phyloP scores from a whole-genome alignment of 2,797 vertebrate genomes.

The Myiotriccus ornatus region DNA sequence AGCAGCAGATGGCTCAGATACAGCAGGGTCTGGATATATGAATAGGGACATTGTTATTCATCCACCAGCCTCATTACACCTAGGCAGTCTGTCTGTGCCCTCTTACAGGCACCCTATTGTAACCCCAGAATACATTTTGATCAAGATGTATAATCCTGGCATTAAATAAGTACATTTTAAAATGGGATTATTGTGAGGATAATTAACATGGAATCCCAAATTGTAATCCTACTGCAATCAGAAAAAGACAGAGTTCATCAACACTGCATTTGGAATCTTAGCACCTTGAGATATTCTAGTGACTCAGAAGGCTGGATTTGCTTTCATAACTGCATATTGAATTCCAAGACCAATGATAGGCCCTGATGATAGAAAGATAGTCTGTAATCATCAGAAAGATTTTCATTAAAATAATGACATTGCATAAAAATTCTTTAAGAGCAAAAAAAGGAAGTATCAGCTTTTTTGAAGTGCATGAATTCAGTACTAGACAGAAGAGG shows the following conservation, averaged over 20 bases:
- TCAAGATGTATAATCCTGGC: constrained; percentile 10
- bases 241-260: not conserved
- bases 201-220: not conserved
- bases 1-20: constrained; percentile 45
- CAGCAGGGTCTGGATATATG: not conserved
- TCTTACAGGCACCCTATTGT: constrained; percentile 2
- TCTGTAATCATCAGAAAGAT: not conserved
- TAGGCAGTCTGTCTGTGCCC: constrained; percentile 15
- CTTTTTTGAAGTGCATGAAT: not conserved
- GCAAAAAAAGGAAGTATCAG: not conserved
- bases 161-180: not conserved
- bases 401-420: not conserved
- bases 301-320: not conserved
- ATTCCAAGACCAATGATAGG: not conserved
- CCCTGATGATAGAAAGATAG: not conserved
- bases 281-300: not conserved
- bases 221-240: not conserved
- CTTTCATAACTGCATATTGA: not conserved
- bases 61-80: constrained; percentile 21
- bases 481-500: not conserved
- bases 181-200: not conserved
- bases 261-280: not conserved
- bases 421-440: not conserved
- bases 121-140: not conserved
- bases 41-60: constrained; percentile 53